phyloP scores from a whole-genome alignment of 2,113 vertebrate genomes.

The Corapipo altera region DNA sequence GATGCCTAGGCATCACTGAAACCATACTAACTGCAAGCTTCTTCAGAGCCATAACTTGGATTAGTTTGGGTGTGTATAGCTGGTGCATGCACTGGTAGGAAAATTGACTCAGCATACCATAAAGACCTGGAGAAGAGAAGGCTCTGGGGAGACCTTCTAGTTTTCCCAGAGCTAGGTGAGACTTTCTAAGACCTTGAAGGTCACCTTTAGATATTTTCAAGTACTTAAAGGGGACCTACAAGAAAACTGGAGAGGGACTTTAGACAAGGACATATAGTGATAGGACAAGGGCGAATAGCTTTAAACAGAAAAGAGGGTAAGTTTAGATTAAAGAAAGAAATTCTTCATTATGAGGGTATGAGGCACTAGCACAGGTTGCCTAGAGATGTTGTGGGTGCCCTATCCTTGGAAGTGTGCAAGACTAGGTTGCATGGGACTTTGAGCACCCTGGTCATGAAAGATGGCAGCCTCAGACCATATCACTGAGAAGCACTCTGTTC shows the following conservation, averaged over 20 bases:
- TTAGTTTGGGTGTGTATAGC: neutral
- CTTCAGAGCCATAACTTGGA: neutral
- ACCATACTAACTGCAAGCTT: neutral
- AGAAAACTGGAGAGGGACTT: neutral
- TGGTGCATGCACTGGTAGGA: neutral
- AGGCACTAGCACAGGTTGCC: rapidly evolving
- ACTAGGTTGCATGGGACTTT: rapidly evolving
- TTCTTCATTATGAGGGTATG: neutral
- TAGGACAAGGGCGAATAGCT: neutral
- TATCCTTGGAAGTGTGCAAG: neutral
- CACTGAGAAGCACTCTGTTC: neutral
- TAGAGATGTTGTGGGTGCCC: too few species aligned
- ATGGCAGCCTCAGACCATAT: neutral
- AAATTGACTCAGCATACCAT: neutral
- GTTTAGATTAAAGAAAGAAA: neutral
- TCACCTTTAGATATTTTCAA: neutral
- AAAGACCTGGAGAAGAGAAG: neutral
- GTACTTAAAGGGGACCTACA: neutral
- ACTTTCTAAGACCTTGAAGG: neutral
- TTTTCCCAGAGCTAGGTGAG: neutral
- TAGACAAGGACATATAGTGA: neutral
- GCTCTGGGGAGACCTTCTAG: neutral
- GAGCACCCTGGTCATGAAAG: neutral
- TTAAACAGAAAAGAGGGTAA: neutral
- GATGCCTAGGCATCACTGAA: neutral